These are phyloP conservation scores for Oryzias dopingdopingensis DNA, from an alignment of 2,797 vertebrate species.

Conservation along the genomic window DNA sequence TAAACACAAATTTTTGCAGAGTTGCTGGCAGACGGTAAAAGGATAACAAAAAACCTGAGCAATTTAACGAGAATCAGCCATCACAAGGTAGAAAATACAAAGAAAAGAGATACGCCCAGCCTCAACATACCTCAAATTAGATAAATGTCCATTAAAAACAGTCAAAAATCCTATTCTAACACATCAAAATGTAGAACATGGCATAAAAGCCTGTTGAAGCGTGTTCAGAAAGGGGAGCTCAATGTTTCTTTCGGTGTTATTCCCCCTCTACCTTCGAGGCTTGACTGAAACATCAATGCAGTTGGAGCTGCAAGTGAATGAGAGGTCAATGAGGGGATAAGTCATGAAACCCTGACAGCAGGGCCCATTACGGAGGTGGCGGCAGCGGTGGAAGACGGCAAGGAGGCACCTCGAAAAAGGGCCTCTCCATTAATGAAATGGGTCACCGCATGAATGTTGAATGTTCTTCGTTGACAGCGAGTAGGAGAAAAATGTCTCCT, in stretches of 20 bases:
- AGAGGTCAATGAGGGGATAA: slow-evolving; percentile 75
- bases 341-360: slow-evolving; percentile 69
- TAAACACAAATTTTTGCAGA: slow-evolving; percentile 1
- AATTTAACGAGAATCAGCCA: background rate
- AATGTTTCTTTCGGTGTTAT: slow-evolving; percentile 18
- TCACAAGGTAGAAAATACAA: background rate
- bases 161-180: background rate
- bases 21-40: slow-evolving; percentile 4
- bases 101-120: background rate
- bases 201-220: background rate
- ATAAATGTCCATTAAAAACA: background rate
- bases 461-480: slow-evolving; percentile 52
- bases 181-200: background rate
- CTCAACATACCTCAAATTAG: background rate
- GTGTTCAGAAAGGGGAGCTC: background rate
- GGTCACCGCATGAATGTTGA: slow-evolving; percentile 72
- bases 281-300: slow-evolving; percentile 30
- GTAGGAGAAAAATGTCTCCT: slow-evolving; percentile 35
- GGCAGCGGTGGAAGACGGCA: slow-evolving; percentile 35
- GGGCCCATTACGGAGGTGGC: slow-evolving; percentile 52
- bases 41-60: background rate
- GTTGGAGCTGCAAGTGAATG: slow-evolving; percentile 53
- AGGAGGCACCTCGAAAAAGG: slow-evolving; percentile 41
- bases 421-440: slow-evolving; percentile 72
- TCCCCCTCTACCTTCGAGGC: slow-evolving; percentile 6